Percentiles rank a stretch among this genome's conserved stretches.
Evolutionary conservation across 92 coral and sea anemone species (phyloP).

Genomic region (Parazoanthus atlanticus): DNA sequence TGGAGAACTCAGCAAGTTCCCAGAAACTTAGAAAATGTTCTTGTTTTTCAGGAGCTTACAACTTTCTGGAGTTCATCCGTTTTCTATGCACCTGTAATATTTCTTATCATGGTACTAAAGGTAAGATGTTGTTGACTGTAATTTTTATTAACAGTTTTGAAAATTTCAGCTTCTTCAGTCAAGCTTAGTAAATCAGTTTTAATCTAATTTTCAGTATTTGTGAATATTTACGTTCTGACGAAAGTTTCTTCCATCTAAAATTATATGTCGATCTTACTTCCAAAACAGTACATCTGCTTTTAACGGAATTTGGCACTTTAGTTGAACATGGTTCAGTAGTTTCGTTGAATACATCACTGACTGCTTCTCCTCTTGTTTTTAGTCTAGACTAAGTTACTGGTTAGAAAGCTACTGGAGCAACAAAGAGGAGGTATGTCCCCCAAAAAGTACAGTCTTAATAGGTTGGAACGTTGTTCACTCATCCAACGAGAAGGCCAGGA

Average conservation of each 20-base stretch:
- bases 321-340: too few relatives aligned
- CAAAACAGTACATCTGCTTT: too few relatives aligned
- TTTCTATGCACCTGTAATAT: slow-evolving; percentile 59
- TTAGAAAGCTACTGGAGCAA: slow-evolving; percentile 60
- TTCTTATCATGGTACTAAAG: slow-evolving; percentile 56
- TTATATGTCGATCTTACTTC: too few relatives aligned
- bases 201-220: too few relatives aligned
- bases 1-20: neutral
- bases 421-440: slow-evolving; percentile 58
- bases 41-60: slow-evolving; percentile 35
- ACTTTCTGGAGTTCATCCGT: slow-evolving; percentile 52
- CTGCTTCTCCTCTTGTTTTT: slow-evolving; percentile 5
- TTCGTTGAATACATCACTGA: too few relatives aligned
- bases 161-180: neutral
- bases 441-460: neutral
- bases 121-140: slow-evolving; percentile 38
- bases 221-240: too few relatives aligned
- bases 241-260: too few relatives aligned
- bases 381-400: slow-evolving; percentile 60
- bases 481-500: too few relatives aligned
- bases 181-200: neutral
- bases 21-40: neutral
- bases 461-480: too few relatives aligned
- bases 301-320: too few relatives aligned
- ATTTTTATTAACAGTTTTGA: neutral